Evolutionary conservation across 2,113 vertebrate genomes (phyloP).

Genomic region (Leucosticte australis): DNA sequence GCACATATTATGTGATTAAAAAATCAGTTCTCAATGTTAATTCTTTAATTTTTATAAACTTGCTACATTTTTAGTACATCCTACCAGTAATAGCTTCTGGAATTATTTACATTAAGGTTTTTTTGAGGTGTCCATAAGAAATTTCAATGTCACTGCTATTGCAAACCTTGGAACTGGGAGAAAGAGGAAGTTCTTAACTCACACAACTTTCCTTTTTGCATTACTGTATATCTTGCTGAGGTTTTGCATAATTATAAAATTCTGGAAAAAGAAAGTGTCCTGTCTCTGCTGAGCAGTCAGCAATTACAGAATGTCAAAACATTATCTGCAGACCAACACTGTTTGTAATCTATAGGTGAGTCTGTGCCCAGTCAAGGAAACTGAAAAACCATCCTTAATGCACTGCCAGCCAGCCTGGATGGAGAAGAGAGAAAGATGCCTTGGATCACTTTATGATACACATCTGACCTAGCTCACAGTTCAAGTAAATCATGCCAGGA

Average conservation of each 20-base stretch:
- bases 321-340: neutral
- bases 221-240: neutral
- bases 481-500: neutral
- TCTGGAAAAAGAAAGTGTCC: neutral
- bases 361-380: neutral
- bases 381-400: neutral
- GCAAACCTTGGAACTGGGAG: neutral
- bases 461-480: neutral
- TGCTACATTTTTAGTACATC: neutral
- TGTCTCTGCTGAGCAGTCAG: neutral
- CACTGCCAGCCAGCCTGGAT: neutral
- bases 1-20: neutral
- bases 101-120: neutral
- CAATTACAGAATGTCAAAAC: neutral
- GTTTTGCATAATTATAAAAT: neutral
- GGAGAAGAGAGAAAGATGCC: neutral
- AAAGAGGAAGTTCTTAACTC: neutral
- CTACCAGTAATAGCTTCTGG: neutral
- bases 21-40: neutral
- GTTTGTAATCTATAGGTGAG: neutral
- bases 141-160: neutral
- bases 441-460: neutral
- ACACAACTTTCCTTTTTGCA: neutral
- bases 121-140: neutral
- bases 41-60: neutral